These are phyloP conservation scores for Triplophysa yarkandensis DNA, from an alignment of 2,797 vertebrate species.

Conservation along the genomic window DNA sequence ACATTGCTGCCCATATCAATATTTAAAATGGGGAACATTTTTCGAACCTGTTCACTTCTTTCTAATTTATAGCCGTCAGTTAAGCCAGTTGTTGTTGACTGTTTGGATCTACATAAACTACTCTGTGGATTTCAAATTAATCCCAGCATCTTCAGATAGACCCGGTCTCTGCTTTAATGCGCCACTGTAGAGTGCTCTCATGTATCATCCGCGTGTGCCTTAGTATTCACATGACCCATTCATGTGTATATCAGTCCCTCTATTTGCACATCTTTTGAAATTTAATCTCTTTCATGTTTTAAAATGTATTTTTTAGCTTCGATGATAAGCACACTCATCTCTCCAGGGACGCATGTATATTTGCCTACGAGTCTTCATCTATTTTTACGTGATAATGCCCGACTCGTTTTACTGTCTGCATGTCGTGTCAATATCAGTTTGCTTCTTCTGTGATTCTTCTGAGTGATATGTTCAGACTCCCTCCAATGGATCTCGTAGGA, in stretches of 20 bases:
- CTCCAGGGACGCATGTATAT: neutral
- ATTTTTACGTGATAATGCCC: conserved; percentile 13
- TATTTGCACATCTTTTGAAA: conserved; percentile 44
- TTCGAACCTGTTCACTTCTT: conserved; percentile 18
- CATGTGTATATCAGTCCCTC: conserved; percentile 30
- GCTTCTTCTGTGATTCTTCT: conserved; percentile 23
- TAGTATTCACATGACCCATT: conserved; percentile 15
- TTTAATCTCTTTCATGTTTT: conserved; percentile 34
- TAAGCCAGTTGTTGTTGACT: conserved; percentile 28
- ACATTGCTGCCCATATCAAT: neutral
- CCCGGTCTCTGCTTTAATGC: conserved; percentile 7
- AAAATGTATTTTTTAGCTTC: conserved; percentile 29
- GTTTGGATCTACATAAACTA: conserved; percentile 30
- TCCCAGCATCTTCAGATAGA: conserved; percentile 28
- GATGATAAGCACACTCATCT: conserved; percentile 11
- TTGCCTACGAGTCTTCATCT: conserved; percentile 13
- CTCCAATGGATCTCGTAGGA: conserved; percentile 40
- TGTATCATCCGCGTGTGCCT: conserved; percentile 9
- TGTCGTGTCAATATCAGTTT: conserved; percentile 37
- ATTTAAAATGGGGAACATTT: neutral
- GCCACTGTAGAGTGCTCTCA: conserved; percentile 25
- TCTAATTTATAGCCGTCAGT: conserved; percentile 3
- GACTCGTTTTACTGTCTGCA: conserved; percentile 15
- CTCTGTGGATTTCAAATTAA: conserved; percentile 39
- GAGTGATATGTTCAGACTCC: conserved; percentile 48